Evolutionary conservation across 2,113 vertebrate species (phyloP).

Genomic region (Petaurus breviceps): DNA sequence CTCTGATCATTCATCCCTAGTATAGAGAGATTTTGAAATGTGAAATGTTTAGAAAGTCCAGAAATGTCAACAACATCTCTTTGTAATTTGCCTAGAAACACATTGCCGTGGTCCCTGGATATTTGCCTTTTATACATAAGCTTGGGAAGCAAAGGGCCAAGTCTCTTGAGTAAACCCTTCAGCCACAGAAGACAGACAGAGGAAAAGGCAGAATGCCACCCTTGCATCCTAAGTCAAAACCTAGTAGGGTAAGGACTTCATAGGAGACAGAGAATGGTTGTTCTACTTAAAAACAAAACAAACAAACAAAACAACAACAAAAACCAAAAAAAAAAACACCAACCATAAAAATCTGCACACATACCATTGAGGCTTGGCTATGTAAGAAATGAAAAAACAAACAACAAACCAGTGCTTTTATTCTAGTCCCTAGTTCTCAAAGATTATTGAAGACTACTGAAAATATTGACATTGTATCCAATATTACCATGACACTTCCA

Average conservation of each 20-base stretch:
- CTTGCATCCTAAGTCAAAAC: not conserved
- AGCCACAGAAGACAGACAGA: not conserved
- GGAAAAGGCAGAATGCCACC: not conserved
- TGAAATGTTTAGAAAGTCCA: not conserved
- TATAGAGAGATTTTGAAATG: not conserved
- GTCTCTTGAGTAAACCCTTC: not conserved
- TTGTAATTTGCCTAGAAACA: not conserved
- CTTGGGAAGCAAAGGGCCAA: not conserved
- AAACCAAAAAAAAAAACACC: too few relatives aligned
- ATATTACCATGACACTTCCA: not conserved
- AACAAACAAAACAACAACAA: too few relatives aligned
- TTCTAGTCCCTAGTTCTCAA: not conserved
- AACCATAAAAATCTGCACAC: not conserved
- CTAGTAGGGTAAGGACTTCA: not conserved
- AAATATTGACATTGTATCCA: not conserved
- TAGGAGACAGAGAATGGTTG: not conserved
- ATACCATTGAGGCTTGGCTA: not conserved
- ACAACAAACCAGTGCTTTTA: not conserved
- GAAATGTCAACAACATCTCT: not conserved
- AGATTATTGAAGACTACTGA: not conserved
- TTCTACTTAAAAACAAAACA: not conserved
- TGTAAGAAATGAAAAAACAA: not conserved
- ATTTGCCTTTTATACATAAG: not conserved
- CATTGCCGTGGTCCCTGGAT: not conserved
- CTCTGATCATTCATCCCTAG: not conserved